Evolutionary conservation across 1,140 invertebrate genomes (phyloP).

Genomic region (Drosophila cardini): DNA sequence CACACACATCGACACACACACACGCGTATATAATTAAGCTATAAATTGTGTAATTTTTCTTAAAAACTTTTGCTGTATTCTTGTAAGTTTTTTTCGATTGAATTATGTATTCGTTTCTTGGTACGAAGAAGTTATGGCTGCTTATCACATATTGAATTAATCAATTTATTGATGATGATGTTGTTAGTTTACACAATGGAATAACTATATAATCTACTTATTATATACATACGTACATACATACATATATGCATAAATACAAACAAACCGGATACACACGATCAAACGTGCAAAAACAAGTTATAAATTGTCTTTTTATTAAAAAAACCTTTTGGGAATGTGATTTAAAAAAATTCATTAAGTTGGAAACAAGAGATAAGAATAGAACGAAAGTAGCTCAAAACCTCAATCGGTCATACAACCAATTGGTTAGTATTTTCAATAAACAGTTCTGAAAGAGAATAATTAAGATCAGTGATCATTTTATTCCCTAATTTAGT

Average conservation of each 20-base stretch:
- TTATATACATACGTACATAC: constrained; percentile 10
- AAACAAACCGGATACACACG: constrained; percentile 38
- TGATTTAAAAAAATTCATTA: not conserved
- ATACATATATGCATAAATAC: constrained; percentile 16
- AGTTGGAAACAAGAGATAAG: no score
- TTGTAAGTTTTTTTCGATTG: constrained; percentile 57
- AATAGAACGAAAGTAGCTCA: no score
- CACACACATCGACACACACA: constrained; percentile 14
- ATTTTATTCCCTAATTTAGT: no score
- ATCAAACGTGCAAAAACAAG: constrained; percentile 30
- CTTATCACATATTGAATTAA: constrained; percentile 67
- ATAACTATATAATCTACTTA: constrained; percentile 61
- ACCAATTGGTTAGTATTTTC: no score
- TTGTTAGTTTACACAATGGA: constrained; percentile 82
- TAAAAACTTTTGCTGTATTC: constrained; percentile 38
- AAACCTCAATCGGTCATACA: not conserved
- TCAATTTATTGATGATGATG: constrained; percentile 76
- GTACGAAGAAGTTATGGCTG: constrained; percentile 67
- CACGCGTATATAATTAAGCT: constrained; percentile 29
- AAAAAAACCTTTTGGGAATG: no score
- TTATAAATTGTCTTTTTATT: not conserved
- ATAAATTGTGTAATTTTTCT: constrained; percentile 53
- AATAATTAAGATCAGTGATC: no score
- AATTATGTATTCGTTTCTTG: constrained; percentile 72
- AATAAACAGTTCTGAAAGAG: no score